phyloP scores from a whole-genome alignment of 2,888 invertebrate species.

The Cremastobaeus sp. region DNA sequence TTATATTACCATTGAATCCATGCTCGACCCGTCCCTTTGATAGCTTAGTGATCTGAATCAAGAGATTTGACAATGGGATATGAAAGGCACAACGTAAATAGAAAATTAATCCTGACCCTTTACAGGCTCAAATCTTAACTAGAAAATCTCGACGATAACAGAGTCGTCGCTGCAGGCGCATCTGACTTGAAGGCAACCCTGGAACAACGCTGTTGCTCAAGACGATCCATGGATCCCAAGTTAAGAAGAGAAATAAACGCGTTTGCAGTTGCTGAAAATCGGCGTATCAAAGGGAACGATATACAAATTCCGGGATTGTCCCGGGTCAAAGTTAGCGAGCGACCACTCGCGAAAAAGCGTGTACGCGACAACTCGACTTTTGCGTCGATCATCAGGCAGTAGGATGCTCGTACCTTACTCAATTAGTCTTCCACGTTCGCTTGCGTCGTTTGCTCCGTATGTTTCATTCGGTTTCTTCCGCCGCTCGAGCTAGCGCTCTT shows the following conservation, averaged over 20 bases:
- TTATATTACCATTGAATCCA: constrained; percentile 63
- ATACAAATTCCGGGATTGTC: constrained; percentile 5
- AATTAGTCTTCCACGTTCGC: constrained; percentile 6
- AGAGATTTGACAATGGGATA: constrained; percentile 54
- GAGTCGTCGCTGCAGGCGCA: constrained; percentile 49
- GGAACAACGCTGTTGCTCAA: no score
- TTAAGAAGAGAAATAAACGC: constrained; percentile 9
- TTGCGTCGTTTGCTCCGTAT: constrained; percentile 3
- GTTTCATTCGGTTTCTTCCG: constrained; percentile 7
- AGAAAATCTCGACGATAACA: constrained; percentile 64
- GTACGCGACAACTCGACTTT: constrained; percentile 67
- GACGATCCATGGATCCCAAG: no score
- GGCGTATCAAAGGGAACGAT: constrained; percentile 67
- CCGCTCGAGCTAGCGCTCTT: constrained; percentile 21
- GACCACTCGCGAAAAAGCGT: constrained; percentile 47
- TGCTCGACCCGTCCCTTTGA: constrained; percentile 67
- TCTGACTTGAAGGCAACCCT: constrained; percentile 5
- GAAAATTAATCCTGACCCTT: constrained; percentile 64
- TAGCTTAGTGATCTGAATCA: constrained; percentile 34
- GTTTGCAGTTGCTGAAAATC: constrained; percentile 54
- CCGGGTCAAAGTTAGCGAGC: constrained; percentile 28
- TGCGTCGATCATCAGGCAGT: constrained; percentile 69
- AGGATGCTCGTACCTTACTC: constrained; percentile 65
- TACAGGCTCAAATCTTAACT: constrained; percentile 65
- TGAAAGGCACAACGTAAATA: constrained; percentile 73